These are phyloP conservation scores for Schrankia costaestrigalis DNA, from an alignment of 2,888 invertebrate species.

Conservation along the genomic window DNA sequence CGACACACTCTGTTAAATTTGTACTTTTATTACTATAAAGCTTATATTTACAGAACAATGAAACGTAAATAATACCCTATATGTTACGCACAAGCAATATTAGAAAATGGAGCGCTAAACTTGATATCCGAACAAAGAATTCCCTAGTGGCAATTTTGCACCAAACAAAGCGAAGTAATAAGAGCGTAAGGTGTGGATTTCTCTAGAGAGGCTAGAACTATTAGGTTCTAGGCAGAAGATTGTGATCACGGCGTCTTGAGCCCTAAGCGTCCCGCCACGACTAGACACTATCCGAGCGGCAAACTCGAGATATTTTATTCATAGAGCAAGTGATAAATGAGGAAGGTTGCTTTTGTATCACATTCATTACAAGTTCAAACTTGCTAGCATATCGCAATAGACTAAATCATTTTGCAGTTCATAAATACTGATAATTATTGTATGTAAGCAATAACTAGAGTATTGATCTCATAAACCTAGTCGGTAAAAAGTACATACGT, in stretches of 20 bases:
- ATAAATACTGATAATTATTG: too few species aligned
- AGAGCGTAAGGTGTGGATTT: conserved; percentile 53
- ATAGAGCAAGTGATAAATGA: conserved; percentile 75
- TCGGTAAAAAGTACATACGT: too few species aligned
- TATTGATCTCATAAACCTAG: too few species aligned
- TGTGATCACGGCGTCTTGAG: conserved; percentile 56
- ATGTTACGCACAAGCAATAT: conserved; percentile 7
- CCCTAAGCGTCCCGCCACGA: conserved; percentile 65
- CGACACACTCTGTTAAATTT: too few species aligned
- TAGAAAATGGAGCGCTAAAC: conserved; percentile 16
- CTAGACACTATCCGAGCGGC: conserved; percentile 65
- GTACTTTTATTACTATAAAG: too few species aligned
- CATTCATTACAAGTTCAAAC: conserved; percentile 79
- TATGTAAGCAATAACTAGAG: too few species aligned
- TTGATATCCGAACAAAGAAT: conserved; percentile 29
- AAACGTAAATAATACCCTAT: neutral
- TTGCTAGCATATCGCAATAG: too few species aligned
- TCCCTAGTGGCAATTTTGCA: conserved; percentile 44
- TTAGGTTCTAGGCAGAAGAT: conserved; percentile 57
- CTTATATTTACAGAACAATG: too few species aligned
- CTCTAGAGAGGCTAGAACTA: conserved; percentile 59
- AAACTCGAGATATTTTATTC: conserved; percentile 75
- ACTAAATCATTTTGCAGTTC: too few species aligned
- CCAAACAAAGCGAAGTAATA: conserved; percentile 46
- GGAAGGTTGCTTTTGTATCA: conserved; percentile 65